Evolutionary conservation across 2,113 vertebrate species (phyloP), one percentile per base, ranked within the genome.

Genomic region (Phyllostomus hastatus): DNA sequence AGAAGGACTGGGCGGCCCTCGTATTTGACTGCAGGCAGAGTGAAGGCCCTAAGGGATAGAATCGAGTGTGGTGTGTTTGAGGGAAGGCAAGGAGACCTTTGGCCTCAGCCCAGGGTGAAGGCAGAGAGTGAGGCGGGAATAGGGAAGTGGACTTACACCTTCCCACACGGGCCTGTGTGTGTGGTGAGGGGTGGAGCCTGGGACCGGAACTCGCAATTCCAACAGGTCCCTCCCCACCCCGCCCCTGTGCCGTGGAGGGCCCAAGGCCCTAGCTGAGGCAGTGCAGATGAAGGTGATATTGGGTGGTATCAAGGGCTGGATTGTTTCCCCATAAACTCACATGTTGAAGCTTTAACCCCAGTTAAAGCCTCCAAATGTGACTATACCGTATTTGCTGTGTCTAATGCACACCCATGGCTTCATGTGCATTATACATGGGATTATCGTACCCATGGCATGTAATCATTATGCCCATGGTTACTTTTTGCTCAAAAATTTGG

Each of bases 101-200:
- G 50, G 35, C 35, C 78, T 35, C 20, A 75, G 73, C 31, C 10
- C 64, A 7, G 11, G 38, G 33, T 26, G 7, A 31, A 43, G 7
- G 50, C 16, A 35, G n/a, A 52, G 59, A 5, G 16, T 28, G 14
- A 76, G 52, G 61, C 22, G 20, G 33, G 38, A 0, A 0, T 6
- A 12, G 33, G 57, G 16, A 22, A 54, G 19, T 14, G 31, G 48
- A 10, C 59, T 91, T 1, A 1, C 6, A 19, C 33, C 46, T 33
- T 67, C 54, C 28, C 38, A 28, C 0, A 0, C 20, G 41, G 54
- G 67, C 52, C 70, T n/a, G 7, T 31, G 31, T 10, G 10, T 15
- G 1, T 0, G 4, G 59, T 4, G 1, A 7, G 38, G n/a, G 38
- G 9, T 5, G 3, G 20, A 20, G 10, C 33, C 19, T 57, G 12